Conservation (phyloP, 2,113 vertebrate species). For the Pteruthius melanotis region DNA sequence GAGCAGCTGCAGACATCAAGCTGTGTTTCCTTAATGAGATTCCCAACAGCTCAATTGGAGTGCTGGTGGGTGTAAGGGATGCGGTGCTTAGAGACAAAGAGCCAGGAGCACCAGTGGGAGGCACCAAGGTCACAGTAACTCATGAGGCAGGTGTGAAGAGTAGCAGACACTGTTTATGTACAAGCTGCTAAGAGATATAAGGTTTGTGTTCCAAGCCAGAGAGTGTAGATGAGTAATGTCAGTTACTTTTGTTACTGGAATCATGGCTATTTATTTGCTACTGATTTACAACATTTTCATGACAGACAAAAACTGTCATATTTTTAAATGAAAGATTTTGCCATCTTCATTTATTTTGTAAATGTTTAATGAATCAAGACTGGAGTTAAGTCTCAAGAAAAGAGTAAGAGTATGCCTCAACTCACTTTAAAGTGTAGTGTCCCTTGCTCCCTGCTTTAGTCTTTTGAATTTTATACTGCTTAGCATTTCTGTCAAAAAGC, state of each 20-base stretch:
- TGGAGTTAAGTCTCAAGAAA: not conserved
- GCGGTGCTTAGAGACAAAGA: not conserved
- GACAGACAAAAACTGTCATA: not conserved
- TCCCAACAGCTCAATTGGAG: not conserved
- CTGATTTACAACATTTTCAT: conserved; percentile 2
- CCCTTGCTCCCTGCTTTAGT: not conserved
- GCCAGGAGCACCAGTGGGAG: not conserved
- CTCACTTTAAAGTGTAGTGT: not conserved
- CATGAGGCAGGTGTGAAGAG: not conserved
- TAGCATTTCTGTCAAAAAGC: not conserved
- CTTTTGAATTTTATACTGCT: not conserved
- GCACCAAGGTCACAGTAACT: not conserved
- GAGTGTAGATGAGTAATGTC: not conserved
- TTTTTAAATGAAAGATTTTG: conserved; percentile 22
- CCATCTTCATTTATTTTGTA: conserved; percentile 51
- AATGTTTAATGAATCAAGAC: not conserved
- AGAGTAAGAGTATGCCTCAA: not conserved
- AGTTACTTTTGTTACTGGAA: conserved; percentile 27
- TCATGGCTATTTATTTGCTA: conserved; percentile 14
- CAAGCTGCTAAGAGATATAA: conserved; percentile 5
- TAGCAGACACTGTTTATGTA: conserved; percentile 17
- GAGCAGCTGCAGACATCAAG: conserved; percentile 53
- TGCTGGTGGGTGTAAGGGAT: not conserved
- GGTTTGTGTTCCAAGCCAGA: conserved; percentile 23
- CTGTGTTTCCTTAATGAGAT: conserved; percentile 55